Base-by-base conservation (phyloP, 2,888 invertebrate species). In the Opisthograptis luteolata region DNA sequence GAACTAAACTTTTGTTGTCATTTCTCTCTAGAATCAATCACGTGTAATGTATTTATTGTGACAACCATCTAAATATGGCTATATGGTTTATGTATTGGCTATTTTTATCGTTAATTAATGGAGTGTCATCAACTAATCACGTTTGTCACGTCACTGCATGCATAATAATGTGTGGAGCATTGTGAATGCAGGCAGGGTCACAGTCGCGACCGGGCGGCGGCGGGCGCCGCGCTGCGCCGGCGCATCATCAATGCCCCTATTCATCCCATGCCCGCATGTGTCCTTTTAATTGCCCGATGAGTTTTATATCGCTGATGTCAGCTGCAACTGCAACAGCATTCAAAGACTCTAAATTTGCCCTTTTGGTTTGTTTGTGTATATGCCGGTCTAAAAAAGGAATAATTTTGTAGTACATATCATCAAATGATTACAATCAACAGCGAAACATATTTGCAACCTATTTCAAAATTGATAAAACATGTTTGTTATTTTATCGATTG, bases 211-310 rank as follows among this genome's bases (percentile, higher is more conserved):
- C 56, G 64, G 61, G n/a, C n/a, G n/a, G n/a, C n/a, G n/a, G n/a
- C n/a, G n/a, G n/a, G n/a, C n/a, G n/a, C n/a, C n/a, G n/a, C n/a
- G n/a, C n/a, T n/a, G n/a, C 68, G 72, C 70, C 66, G 56, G 60
- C 63, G 64, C 64, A 70, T 78, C 64, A 70, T 78, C 76, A 83
- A 80, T 73, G 70, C 67, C 57, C 70, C 66, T 70, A 78, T 83
- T 84, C 74, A 81, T 74, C 66, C 67, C 51, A 66, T 62, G 70
- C 84, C 84, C 85, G 83, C 79, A 80, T 81, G 57, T 60, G 48
- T 45, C 68, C 68, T 69, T 71, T 78, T 81, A 79, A 81, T 81
- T 77, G 61, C 62, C 65, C 27, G 66, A 76, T 73, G 63, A 60
- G 62, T 68, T 71, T 78, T 72, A 70, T 69, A 76, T 74, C 63